These are phyloP conservation scores for Calyptommatus sinebrachiatus DNA, from an alignment of 2,113 vertebrate species.

Conservation along the genomic window DNA sequence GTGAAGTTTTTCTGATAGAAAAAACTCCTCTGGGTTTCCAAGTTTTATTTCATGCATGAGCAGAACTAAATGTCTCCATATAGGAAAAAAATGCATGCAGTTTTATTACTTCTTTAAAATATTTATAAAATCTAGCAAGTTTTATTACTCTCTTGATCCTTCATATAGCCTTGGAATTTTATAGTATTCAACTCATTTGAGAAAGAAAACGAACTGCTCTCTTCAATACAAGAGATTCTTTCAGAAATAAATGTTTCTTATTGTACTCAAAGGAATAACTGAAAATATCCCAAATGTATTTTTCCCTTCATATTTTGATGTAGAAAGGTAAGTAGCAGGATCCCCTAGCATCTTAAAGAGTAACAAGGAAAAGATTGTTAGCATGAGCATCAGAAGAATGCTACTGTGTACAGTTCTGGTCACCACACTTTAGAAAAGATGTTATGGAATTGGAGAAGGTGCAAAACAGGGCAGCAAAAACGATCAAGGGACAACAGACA, in stretches of 20 bases:
- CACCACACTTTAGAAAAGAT: too few relatives aligned
- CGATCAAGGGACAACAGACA: too few relatives aligned
- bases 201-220: not conserved
- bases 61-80: not conserved
- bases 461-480: too few relatives aligned
- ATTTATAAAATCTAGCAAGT: not conserved
- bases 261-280: not conserved
- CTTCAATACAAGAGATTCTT: not conserved
- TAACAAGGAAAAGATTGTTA: too few relatives aligned
- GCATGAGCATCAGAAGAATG: too few relatives aligned
- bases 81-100: not conserved
- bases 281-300: not conserved
- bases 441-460: too few relatives aligned
- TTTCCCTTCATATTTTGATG: not conserved
- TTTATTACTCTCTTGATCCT: not conserved
- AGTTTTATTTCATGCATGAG: not conserved
- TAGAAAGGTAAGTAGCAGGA: too few relatives aligned
- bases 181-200: fast-evolving
- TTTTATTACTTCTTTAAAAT: conserved; percentile 5
- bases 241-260: not conserved
- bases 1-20: not conserved
- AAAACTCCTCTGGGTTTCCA: not conserved
- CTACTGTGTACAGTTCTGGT: too few relatives aligned
- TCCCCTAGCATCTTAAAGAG: too few relatives aligned
- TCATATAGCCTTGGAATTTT: not conserved